phyloP scores from a whole-genome alignment of 1,140 invertebrate genomes.

The Onthophagus taurus region DNA sequence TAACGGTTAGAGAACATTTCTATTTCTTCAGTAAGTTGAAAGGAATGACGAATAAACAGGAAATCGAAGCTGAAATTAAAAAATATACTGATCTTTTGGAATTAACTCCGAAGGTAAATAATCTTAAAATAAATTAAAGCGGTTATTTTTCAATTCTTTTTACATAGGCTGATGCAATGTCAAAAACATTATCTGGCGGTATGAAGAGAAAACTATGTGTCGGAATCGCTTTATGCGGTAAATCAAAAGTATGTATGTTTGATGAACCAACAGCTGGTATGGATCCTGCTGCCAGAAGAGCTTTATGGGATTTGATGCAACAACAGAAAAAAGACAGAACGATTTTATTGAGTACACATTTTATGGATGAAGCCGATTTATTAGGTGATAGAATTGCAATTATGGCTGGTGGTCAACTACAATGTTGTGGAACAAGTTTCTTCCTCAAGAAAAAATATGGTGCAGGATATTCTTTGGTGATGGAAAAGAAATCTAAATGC shows the following conservation, averaged over 20 bases:
- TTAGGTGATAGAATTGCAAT: constrained; percentile 88
- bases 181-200: constrained; percentile 60
- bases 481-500: constrained; percentile 42
- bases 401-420: constrained; percentile 66
- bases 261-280: constrained; percentile 90
- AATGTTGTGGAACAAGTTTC: constrained; percentile 73
- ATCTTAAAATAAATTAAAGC: too few species aligned
- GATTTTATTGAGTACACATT: constrained; percentile 88
- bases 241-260: constrained; percentile 56
- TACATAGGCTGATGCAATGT: too few species aligned
- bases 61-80: constrained; percentile 42
- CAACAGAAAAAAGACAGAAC: constrained; percentile 50
- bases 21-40: constrained; percentile 69
- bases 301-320: constrained; percentile 74
- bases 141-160: too few species aligned
- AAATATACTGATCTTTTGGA: constrained; percentile 58
- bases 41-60: constrained; percentile 48
- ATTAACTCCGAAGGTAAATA: constrained; percentile 43
- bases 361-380: constrained; percentile 95
- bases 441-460: constrained; percentile 81
- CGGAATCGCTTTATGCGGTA: constrained; percentile 60
- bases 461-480: constrained; percentile 50
- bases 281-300: constrained; percentile 78
- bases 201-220: constrained; percentile 70
- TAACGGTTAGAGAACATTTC: constrained; percentile 83